Conservation (phyloP, 1,140 invertebrate species). For the Dinoponera quadriceps region DNA sequence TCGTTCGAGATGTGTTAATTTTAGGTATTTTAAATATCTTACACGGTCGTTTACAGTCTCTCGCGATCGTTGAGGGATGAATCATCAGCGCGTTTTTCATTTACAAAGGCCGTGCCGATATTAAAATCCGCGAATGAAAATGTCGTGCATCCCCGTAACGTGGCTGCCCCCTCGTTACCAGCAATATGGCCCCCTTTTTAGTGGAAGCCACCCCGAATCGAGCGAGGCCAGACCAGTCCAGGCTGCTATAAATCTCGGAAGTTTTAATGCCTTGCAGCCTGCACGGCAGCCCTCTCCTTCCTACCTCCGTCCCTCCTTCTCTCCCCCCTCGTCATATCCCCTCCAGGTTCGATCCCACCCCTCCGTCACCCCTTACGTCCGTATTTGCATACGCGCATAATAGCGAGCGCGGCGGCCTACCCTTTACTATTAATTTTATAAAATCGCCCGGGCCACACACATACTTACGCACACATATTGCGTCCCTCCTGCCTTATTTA, state of each 20-base stretch:
- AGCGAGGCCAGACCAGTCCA: conserved; percentile 72
- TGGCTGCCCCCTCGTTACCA: conserved; percentile 70
- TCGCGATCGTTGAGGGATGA: background rate
- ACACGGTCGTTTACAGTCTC: background rate
- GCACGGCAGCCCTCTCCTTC: conserved; percentile 56
- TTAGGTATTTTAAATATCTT: background rate
- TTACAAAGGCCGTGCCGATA: conserved; percentile 21
- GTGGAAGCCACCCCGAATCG: conserved; percentile 73
- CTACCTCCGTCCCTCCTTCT: conserved; percentile 49
- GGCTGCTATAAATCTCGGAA: conserved; percentile 84
- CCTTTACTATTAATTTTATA: conserved; percentile 86
- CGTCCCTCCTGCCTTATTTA: conserved; percentile 81
- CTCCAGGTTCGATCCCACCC: conserved; percentile 51
- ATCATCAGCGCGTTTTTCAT: background rate
- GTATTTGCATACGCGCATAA: conserved; percentile 85
- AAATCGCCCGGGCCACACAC: conserved; percentile 84
- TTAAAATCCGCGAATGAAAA: conserved; percentile 62
- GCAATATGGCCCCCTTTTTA: conserved; percentile 73
- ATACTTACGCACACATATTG: too few species aligned
- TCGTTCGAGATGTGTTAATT: background rate
- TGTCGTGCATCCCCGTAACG: conserved; percentile 58
- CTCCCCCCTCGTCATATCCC: conserved; percentile 45
- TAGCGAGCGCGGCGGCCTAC: conserved; percentile 80
- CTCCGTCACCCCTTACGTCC: conserved; percentile 62
- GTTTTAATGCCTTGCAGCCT: conserved; percentile 84